Evolutionary conservation across 37 sponge, comb jelly and placozoan species (phyloP).

Genomic region (Corticium candelabrum): DNA sequence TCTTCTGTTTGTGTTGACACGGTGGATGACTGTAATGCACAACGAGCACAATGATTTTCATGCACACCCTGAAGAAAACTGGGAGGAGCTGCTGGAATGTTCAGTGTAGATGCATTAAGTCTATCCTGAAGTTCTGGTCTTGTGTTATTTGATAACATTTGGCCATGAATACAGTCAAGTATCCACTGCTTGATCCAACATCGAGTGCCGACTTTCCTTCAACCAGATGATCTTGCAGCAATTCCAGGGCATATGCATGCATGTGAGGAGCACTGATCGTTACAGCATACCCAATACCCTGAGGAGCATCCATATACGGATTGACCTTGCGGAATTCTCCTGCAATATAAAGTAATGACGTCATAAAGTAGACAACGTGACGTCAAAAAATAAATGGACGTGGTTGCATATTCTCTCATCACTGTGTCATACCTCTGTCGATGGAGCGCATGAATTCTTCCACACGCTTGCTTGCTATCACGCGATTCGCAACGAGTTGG

Average conservation of each 20-base stretch:
- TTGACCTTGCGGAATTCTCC: slow-evolving; percentile 16
- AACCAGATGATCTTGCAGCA: slow-evolving; percentile 58
- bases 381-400: no score
- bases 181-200: slow-evolving; percentile 93
- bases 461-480: slow-evolving; percentile 49
- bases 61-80: no score
- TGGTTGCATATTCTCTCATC: no score
- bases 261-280: slow-evolving; percentile 99
- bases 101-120: no score
- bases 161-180: slow-evolving; percentile 86
- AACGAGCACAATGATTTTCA: no score
- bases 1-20: no score
- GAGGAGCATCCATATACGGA: slow-evolving; percentile 85
- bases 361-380: no score
- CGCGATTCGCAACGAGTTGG: slow-evolving; percentile 50
- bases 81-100: no score
- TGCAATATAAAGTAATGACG: no score
- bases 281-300: slow-evolving; percentile 80
- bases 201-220: slow-evolving; percentile 64
- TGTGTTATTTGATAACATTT: no score
- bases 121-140: no score
- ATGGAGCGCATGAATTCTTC: slow-evolving; percentile 67
- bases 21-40: no score
- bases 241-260: slow-evolving; percentile 94
- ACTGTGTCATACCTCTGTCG: slow-evolving; percentile 69